Conservation (phyloP, 2,113 vertebrate genomes). For the Indri indri region DNA sequence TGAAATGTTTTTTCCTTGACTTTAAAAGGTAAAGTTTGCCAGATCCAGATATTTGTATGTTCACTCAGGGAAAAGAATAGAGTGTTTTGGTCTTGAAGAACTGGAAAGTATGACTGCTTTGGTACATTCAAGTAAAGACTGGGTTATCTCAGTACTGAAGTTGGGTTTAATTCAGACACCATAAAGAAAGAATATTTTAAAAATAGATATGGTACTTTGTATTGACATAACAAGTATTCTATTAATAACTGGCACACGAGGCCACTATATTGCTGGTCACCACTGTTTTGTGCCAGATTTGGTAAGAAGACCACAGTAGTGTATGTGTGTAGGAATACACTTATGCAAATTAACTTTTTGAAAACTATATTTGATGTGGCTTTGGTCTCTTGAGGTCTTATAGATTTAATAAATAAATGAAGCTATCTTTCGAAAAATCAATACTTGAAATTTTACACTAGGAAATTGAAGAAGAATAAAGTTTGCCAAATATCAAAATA, state of each 20-base stretch:
- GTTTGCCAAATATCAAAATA: slow-evolving; percentile 36
- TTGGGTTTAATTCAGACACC: not conserved
- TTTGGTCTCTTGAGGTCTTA: not conserved
- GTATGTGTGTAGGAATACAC: not conserved
- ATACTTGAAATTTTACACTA: not conserved
- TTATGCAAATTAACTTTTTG: slow-evolving; percentile 27
- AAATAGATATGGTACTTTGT: slow-evolving; percentile 11
- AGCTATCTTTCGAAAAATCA: slow-evolving; percentile 14
- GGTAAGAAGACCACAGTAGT: not conserved
- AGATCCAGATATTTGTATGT: not conserved
- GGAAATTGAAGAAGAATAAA: slow-evolving; percentile 27
- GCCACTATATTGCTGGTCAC: not conserved
- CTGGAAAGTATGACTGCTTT: slow-evolving; percentile 13
- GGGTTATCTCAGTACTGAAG: not conserved
- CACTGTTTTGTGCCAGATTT: not conserved
- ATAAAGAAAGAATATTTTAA: slow-evolving; percentile 13
- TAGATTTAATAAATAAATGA: slow-evolving; percentile 3
- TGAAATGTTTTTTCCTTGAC: slow-evolving; percentile 46
- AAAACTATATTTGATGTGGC: not conserved
- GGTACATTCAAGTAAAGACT: not conserved
- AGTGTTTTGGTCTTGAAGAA: slow-evolving; percentile 15
- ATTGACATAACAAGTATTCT: not conserved
- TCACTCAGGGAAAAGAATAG: slow-evolving; percentile 34
- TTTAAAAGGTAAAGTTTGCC: slow-evolving; percentile 49
- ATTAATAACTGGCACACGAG: not conserved